A percentile compares a stretch with the other conserved stretches of the same genome.
These are phyloP conservation scores for Mesoclemmys tuberculata DNA, from an alignment of 2,113 vertebrate genomes.

Conservation along the genomic window DNA sequence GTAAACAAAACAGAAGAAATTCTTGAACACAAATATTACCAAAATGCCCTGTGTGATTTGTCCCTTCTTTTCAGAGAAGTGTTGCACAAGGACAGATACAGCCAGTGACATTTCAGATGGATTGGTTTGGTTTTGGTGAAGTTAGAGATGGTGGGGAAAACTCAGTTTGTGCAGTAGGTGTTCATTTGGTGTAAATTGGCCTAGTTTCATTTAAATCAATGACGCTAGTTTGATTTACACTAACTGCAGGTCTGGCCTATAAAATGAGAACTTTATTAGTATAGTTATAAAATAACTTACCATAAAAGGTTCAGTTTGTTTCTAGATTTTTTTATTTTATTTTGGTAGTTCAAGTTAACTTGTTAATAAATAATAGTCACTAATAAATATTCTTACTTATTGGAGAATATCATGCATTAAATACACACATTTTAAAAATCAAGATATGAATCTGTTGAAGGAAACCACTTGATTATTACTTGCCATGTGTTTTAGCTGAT, in stretches of 20 bases:
- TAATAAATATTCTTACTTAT: background rate
- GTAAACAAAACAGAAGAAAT: background rate
- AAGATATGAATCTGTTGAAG: background rate
- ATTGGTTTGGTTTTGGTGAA: too few relatives aligned
- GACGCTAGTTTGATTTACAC: background rate
- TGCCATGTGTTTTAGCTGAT: background rate
- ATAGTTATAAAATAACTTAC: too few relatives aligned
- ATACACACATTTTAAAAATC: background rate
- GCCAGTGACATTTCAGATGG: background rate
- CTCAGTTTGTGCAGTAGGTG: background rate
- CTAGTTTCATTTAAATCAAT: background rate
- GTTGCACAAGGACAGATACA: accelerated
- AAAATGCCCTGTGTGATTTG: background rate
- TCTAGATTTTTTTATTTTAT: background rate
- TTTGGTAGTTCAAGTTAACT: conserved; percentile 40
- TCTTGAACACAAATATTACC: background rate
- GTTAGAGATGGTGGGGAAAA: background rate
- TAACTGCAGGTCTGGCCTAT: too few relatives aligned
- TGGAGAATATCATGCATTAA: background rate
- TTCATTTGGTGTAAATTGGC: background rate
- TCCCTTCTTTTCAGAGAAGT: background rate
- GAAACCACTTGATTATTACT: background rate
- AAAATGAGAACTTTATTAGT: too few relatives aligned
- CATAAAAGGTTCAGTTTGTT: too few relatives aligned
- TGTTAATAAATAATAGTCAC: conserved; percentile 38